Evolutionary conservation across 2,113 vertebrate genomes (phyloP).

Genomic region (human (Homo sapiens)): GRCh38 chr2:191155501-191156000

Average conservation of each 20-base stretch:
- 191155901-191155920: not conserved
- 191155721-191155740: not conserved
- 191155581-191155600: not conserved
- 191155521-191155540: not conserved
- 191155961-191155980: not conserved
- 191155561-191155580: not conserved
- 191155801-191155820: conserved; percentile 62
- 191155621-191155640: not conserved
- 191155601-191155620: not conserved
- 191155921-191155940: not conserved
- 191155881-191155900: not conserved
- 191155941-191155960: not conserved
- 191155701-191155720: not conserved
- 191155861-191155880: not conserved
- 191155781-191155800: not conserved
- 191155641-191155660: not conserved
- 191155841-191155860: not conserved
- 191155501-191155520: not conserved
- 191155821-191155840: not conserved
- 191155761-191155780: not conserved
- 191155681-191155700: not conserved
- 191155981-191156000: not conserved
- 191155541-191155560: not conserved
- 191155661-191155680: not conserved
- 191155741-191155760: not conserved